Base-by-base conservation (phyloP, 2,113 vertebrate species). In the Aldabrachelys gigantea region DNA sequence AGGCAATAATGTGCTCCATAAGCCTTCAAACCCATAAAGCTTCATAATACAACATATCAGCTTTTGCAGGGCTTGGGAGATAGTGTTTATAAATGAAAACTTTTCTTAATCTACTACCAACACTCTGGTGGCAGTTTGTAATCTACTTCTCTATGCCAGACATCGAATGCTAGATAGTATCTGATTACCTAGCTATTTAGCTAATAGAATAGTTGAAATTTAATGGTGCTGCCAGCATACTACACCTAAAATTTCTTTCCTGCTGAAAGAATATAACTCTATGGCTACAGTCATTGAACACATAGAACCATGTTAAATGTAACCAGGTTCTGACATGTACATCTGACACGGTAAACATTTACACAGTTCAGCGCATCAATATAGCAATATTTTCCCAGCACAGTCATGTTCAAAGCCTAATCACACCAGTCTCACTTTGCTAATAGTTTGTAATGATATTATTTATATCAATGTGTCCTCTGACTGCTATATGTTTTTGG, bases 171-270 rank as follows among this genome's bases (percentile, higher is more conserved):
- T 81, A 75, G 49, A 35, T 65, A 25, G 3, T 27, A 79, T 75
- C 12, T 3, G 6, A 17, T 83, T 89, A 92, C 96, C 22, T 95
- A 82, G 24, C n/a, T 96, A 65, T 78, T 91, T 92, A 85, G 3
- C 17, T 93, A 69, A 87, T 80, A 44, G 29, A 4, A 95, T 86
- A 94, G 10, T 59, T 62, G 25, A 97, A 83, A 96, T 57, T 24
- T 87, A 83, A 82, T 78, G 38, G 7, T 35, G 6, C 8, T 35
- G 49, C 4, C 29, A 47, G 25, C 29, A 84, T n/a, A 22, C 17
- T 72, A 72, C 47, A 50, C 65, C 59, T 91, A 91, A 62, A 12
- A 82, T 13, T 11, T 85, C 21, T 65, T 91, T 86, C 76, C 75
- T 53, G 2, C 25, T 72, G 27, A 19, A 6, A 1, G 72, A 80